Conservation (phyloP, 2,797 vertebrate species). For the Cygnus olor region DNA sequence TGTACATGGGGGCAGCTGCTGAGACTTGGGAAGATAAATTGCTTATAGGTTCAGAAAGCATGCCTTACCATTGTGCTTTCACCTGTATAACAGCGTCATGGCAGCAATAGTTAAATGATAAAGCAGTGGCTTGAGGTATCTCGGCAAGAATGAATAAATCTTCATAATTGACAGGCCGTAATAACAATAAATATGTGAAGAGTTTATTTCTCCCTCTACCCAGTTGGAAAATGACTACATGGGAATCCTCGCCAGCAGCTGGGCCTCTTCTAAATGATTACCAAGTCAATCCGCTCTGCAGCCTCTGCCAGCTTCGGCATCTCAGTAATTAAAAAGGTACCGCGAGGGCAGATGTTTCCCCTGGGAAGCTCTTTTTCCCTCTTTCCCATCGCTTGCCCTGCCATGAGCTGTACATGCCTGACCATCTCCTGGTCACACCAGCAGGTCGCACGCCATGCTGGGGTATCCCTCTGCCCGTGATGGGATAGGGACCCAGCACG, state of each 20-base stretch:
- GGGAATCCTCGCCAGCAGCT: slow-evolving; percentile 39
- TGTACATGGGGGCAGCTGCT: background rate
- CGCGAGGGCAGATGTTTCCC: slow-evolving; percentile 8
- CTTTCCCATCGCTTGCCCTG: background rate
- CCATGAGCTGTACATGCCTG: background rate
- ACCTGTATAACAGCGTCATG: background rate
- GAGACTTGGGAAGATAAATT: slow-evolving; percentile 23
- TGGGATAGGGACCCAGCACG: too few species aligned
- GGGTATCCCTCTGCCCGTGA: too few species aligned
- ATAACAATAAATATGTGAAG: slow-evolving; percentile 62
- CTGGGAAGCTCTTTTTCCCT: background rate
- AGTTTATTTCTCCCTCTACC: slow-evolving; percentile 57
- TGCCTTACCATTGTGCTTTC: slow-evolving; percentile 7
- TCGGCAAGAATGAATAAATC: slow-evolving; percentile 51
- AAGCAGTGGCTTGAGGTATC: slow-evolving; percentile 2
- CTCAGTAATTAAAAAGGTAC: slow-evolving; percentile 69
- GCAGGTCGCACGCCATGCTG: background rate
- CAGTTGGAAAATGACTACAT: slow-evolving; percentile 34
- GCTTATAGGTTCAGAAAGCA: background rate
- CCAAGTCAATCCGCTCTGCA: slow-evolving; percentile 46
- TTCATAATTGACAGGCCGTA: slow-evolving; percentile 42
- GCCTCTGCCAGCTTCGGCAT: slow-evolving; percentile 59
- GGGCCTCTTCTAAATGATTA: slow-evolving; percentile 66
- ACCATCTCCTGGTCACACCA: background rate
- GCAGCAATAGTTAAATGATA: slow-evolving; percentile 43